Evolutionary conservation across 37 sponge, comb jelly and placozoan species (phyloP).

Genomic region (Spongilla lacustris): DNA sequence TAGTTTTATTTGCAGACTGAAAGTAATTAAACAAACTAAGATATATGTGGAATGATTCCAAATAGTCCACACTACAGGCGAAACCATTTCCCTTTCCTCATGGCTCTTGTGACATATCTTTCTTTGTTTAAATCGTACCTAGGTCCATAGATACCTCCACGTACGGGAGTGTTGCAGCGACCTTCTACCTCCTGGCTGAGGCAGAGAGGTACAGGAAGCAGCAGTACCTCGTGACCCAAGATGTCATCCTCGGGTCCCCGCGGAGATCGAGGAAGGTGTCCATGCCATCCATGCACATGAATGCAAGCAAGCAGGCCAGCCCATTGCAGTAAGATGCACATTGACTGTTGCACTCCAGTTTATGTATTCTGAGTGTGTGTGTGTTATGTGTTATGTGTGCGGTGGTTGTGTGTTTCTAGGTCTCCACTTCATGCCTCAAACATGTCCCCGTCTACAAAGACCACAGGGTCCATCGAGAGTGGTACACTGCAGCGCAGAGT

Average conservation of each 20-base stretch:
- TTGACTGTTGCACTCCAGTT: too few relatives aligned
- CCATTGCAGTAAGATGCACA: conserved; percentile 13
- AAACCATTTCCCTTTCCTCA: too few relatives aligned
- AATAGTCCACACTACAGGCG: too few relatives aligned
- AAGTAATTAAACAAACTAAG: too few relatives aligned
- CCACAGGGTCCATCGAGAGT: conserved; percentile 31
- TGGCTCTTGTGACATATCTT: neutral
- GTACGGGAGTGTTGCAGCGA: conserved; percentile 93
- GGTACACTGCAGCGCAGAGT: conserved; percentile 28
- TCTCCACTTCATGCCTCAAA: neutral
- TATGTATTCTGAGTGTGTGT: too few relatives aligned
- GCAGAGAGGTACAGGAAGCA: conserved; percentile 71
- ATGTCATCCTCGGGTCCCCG: conserved; percentile 1
- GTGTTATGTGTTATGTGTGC: too few relatives aligned
- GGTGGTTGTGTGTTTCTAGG: too few relatives aligned
- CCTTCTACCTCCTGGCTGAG: conserved; percentile 95
- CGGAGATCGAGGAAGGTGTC: conserved; percentile 41
- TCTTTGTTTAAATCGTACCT: neutral
- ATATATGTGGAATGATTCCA: too few relatives aligned
- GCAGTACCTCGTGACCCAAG: neutral
- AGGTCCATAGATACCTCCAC: conserved; percentile 14
- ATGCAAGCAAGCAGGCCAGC: neutral
- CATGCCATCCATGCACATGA: conserved; percentile 24
- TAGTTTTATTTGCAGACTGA: too few relatives aligned
- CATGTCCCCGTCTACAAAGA: conserved; percentile 2